Base-by-base conservation (phyloP, 2,888 invertebrate genomes). In the Volucella zonaria region DNA sequence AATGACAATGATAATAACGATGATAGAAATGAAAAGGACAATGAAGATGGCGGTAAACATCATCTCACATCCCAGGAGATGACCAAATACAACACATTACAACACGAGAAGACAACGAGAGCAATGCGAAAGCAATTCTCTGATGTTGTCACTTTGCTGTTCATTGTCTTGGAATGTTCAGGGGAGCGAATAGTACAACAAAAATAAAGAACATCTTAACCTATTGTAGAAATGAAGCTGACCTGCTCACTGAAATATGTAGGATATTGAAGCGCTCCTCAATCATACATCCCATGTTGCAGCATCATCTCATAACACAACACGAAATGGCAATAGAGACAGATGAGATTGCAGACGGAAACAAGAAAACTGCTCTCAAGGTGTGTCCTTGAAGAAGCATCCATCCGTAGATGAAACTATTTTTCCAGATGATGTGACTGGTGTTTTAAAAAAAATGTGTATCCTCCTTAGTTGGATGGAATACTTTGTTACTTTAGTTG, bases 61-160 rank as follows among this genome's bases (percentile, higher is more conserved):
- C 64, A 66, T 75, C 11, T 58, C 56, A 66, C 49, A 66, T 75
- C 11, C 49, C 56, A 66, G 42, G 74, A 49, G 58, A 75, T 75
- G 74, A 49, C 23, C 58, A 75, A 58, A 58, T 58, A 75, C 66
- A 75, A 75, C 66, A 64, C 43, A 18, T 10, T 42, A 43, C 67
- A 67, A 43, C 67, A 67, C 23, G 51, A 18, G 23, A 42, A 14
- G 59, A 59, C 49, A 15, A 45, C n/a, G 12, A 45, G 12, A 31
- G 31, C 31, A 14, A 38, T 9, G 64, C 45, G 56, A 51, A 42
- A 58, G 38, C 58, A 38, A 45, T 62, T 45, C 68, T 64, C 68
- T 70, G 76, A 68, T 62, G 68, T 18, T 70, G 76, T 42, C 64
- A 76, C 70, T 70, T 70, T 76, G 61, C 56, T 75, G 80, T 75